Conservation (phyloP, 2,113 vertebrate species). For the Epinephelus cyanopodus region DNA sequence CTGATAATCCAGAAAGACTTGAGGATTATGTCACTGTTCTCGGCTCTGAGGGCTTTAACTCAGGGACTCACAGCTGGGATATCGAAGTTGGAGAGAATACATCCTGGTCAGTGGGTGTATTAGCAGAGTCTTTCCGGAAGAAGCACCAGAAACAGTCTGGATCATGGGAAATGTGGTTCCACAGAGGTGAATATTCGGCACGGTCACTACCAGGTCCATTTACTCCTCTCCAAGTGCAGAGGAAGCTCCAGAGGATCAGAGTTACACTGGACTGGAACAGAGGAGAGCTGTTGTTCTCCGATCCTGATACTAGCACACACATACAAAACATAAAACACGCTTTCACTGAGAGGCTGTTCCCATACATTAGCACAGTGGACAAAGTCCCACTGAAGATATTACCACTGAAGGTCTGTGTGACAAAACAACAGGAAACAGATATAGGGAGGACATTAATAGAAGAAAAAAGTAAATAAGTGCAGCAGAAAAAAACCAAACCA, state of each 20-base stretch:
- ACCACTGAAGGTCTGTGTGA: neutral
- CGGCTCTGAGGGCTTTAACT: neutral
- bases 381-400: neutral
- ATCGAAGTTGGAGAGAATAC: neutral
- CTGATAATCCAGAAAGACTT: neutral
- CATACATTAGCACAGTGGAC: neutral
- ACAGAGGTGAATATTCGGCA: neutral
- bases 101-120: too few species aligned
- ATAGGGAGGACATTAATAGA: neutral
- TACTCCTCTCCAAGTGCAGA: neutral
- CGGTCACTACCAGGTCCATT: neutral
- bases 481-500: neutral
- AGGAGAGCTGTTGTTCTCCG: neutral
- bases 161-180: neutral
- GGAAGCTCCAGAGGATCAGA: neutral
- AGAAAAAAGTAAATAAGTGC: neutral
- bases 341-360: conserved; percentile 5
- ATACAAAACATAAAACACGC: neutral
- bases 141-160: neutral
- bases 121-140: neutral
- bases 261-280: neutral
- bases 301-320: neutral
- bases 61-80: neutral
- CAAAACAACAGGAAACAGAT: neutral
- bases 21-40: neutral